Base-by-base conservation (phyloP, 1,140 invertebrate species). In the Steinernema khuongi region DNA sequence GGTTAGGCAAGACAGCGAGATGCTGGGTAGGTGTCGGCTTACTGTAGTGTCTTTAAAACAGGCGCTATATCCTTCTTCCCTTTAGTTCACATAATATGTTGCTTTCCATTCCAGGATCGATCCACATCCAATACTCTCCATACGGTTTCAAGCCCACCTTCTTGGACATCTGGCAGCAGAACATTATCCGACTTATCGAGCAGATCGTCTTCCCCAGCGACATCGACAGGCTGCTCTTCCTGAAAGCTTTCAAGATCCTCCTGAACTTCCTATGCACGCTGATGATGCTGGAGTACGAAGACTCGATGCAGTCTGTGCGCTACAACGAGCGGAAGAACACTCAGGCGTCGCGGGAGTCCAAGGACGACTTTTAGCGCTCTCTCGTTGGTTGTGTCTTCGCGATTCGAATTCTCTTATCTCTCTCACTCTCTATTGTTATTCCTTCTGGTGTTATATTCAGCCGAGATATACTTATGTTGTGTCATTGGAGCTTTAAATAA, bases 121-220 rank as follows among this genome's bases (percentile, higher is more conserved):
- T 60, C 19, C 50, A 60, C 50, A 60, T 60, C 50, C 50, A 60
- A 22, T 60, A 60, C 50, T 14, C 50, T 7, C 50, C 50, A 4
- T 60, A 60, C 50, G 50, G 50, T 22, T 60, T 60, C 50, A 60
- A 60, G 26, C 50, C 50, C 50, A 60, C 50, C 14, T 60, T 60
- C 50, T 22, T 60, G 11, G 50, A 60, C 22, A 60, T 60, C 50
- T 60, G 50, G 50, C 11, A 60, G 11, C 22, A 11, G 11, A 11
- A 60, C 50, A 60, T 60, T 7, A 26, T 60, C 50, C 11, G 22
- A 60, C 50, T 60, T 2, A 22, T 60, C 50, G 50, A 60, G 22
- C 11, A 11, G 19, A 4, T 7, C 50, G 22, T 26, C 22, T 60
- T 60, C 22, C 50, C 50, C 11, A 60, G 11, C 50, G 50, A 60